Evolutionary conservation across 2,113 vertebrate species (phyloP), one percentile per base, ranked within the genome.

Genomic region (Mobula hypostoma): DNA sequence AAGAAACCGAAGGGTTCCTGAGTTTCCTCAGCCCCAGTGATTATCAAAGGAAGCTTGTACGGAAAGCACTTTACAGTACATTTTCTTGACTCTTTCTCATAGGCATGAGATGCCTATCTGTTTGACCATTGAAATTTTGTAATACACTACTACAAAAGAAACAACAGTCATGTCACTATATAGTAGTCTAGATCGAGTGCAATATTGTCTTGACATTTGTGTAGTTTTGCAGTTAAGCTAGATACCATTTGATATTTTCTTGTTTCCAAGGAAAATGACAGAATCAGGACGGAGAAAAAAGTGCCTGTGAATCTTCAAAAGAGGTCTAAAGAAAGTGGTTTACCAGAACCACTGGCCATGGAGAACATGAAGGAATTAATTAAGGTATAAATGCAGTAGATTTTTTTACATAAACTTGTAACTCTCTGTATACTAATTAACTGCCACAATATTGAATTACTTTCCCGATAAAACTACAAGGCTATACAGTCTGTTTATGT

Each of bases 1-100:
- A 97, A 82, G 97, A 97, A 94, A 95, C 96, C 0, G 95, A 98
- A 94, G 97, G 96, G 94, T 98, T 98, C 29, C 94, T 98, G 90
- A 96, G 97, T 85, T 98, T 99, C 95, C 97, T 97, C 95, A 98
- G 97, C 70, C 97, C 97, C 40, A 97, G 97, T 0, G 96, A 98
- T 94, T 96, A 97, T 95, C 95, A 95, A 95, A 96, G 95, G 94
- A 97, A 97, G 96, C 97, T 97, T 97, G 98, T 98, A 96, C 96
- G 58, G 0, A 32, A 7, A 0, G 21, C 48, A 6, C 29, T 77
- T 14, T 58, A 91, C 68, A 72, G 90, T 76, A 70, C 19, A 40
- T 70, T 70, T 40, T 70, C 66, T 91, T 93, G 40, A 5, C 36
- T 74, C 36, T 32, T 88, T 19, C 24, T n/a, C 61, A 9, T 90